Percentiles rank a stretch among this genome's conserved stretches.
Evolutionary conservation across 37 sponge, comb jelly and placozoan species (phyloP).

Genomic region (Theonella swinhoei): DNA sequence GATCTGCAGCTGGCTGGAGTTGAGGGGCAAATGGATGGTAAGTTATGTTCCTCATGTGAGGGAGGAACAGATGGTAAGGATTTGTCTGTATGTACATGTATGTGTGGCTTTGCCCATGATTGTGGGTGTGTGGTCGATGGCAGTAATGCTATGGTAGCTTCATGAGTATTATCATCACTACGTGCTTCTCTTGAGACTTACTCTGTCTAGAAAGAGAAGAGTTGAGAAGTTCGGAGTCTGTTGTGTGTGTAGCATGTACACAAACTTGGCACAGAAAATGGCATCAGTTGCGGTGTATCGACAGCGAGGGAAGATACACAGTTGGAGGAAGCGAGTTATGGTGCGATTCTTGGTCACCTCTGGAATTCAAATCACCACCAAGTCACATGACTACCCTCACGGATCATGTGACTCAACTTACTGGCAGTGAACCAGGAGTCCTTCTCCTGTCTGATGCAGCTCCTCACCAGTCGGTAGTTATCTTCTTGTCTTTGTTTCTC

Average conservation of each 20-base stretch:
- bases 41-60: too few species aligned
- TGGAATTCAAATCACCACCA: background rate
- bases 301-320: constrained; percentile 94
- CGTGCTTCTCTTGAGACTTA: too few species aligned
- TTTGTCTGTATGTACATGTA: too few species aligned
- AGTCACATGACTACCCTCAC: background rate
- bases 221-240: constrained; percentile 96
- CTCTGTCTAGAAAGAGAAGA: constrained; percentile 94
- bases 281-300: constrained; percentile 93
- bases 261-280: constrained; percentile 94
- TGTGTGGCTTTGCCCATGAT: too few species aligned
- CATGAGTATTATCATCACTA: too few species aligned
- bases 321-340: constrained; percentile 94
- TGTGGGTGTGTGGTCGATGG: too few species aligned
- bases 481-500: constrained; percentile 85
- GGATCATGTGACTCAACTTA: constrained; percentile 23
- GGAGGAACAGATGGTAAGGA: too few species aligned
- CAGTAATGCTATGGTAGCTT: too few species aligned
- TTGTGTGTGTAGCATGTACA: constrained; percentile 76
- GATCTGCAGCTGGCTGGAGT: too few species aligned
- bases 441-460: constrained; percentile 81
- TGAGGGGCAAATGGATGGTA: too few species aligned
- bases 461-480: constrained; percentile 82
- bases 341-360: constrained; percentile 78
- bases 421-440: constrained; percentile 86